These are phyloP conservation scores for Acanthurus leucopareius DNA, from an alignment of 2,797 vertebrate species.

Conservation along the genomic window DNA sequence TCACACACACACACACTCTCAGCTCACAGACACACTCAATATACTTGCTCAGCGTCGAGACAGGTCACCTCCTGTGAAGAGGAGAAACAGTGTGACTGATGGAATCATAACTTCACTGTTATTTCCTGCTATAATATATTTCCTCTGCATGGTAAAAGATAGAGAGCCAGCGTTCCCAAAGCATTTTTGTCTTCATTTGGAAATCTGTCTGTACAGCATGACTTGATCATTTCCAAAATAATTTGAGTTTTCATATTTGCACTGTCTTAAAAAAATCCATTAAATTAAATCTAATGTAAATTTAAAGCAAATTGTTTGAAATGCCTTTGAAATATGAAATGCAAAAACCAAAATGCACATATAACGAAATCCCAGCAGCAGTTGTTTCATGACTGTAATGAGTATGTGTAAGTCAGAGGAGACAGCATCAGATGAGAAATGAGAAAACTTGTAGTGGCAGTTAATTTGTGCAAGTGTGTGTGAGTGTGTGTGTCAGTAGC, in stretches of 20 bases:
- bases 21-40: neutral
- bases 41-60: conserved; percentile 79
- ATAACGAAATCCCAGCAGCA: neutral
- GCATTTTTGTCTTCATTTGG: neutral
- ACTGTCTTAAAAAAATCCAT: neutral
- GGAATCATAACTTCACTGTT: neutral
- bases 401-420: neutral
- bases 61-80: conserved; percentile 84
- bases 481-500: neutral
- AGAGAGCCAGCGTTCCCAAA: neutral
- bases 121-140: neutral
- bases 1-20: no score
- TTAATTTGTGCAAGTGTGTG: neutral
- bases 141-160: neutral
- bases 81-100: conserved; percentile 32
- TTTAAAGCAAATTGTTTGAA: neutral
- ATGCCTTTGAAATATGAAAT: neutral
- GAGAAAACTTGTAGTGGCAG: conserved; percentile 3
- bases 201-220: neutral
- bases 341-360: no score
- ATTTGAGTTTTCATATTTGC: neutral
- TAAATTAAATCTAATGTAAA: neutral
- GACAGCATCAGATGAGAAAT: neutral
- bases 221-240: neutral
- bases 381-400: neutral